phyloP scores from a whole-genome alignment of 2,888 invertebrate genomes.

The Hymenopus coronatus region DNA sequence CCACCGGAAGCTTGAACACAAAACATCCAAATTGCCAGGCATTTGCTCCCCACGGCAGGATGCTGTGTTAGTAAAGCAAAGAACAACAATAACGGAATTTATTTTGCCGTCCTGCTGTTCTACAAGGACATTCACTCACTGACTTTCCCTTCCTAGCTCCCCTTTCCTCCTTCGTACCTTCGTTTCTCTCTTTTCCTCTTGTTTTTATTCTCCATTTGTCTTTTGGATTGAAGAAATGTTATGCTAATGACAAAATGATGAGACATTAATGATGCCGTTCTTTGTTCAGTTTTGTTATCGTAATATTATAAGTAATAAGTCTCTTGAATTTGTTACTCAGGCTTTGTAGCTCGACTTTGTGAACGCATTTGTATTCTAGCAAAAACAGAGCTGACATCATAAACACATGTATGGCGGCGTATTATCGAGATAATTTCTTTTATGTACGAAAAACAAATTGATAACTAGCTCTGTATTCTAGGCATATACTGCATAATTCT shows the following conservation, averaged over 20 bases:
- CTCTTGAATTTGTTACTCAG: neutral
- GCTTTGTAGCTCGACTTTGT: too few relatives aligned
- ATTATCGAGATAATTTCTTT: too few relatives aligned
- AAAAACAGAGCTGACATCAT: too few relatives aligned
- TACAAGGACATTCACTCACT: neutral
- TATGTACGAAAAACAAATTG: too few relatives aligned
- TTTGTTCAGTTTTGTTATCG: neutral
- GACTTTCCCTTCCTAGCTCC: neutral
- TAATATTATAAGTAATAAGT: neutral
- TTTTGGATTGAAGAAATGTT: neutral
- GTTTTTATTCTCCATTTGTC: neutral
- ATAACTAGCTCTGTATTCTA: too few relatives aligned
- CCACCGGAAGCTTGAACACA: constrained; percentile 25
- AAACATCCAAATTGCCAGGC: constrained; percentile 33
- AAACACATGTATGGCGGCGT: too few relatives aligned
- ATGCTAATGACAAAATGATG: constrained; percentile 2
- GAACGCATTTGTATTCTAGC: too few relatives aligned
- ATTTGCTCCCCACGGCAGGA: constrained; percentile 22
- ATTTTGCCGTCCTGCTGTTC: neutral
- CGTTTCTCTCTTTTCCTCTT: neutral
- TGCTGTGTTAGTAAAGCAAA: constrained; percentile 5
- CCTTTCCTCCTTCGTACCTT: neutral
- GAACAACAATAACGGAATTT: constrained; percentile 27
- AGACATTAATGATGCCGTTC: neutral
- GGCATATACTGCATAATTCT: too few relatives aligned